Evolutionary conservation across 2,888 invertebrate genomes (phyloP), one percentile per base, ranked within the genome.

Genomic region (Drosophila picticornis): DNA sequence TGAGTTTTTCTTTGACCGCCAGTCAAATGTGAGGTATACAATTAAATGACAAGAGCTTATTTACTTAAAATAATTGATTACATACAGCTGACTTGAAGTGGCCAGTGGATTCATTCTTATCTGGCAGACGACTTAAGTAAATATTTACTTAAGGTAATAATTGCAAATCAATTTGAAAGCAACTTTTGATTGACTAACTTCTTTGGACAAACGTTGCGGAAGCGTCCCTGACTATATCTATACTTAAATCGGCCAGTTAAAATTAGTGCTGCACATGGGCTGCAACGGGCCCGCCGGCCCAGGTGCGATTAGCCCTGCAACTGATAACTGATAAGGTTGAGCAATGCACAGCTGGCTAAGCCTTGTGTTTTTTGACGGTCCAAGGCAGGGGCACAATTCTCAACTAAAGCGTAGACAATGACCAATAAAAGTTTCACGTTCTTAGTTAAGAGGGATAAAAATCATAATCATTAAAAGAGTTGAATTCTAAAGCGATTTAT

Each of bases 101-200:
- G 58, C 43, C 50, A 43, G 46, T 51, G 19, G 29, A 31, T n/a
- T n/a, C 75, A 60, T 70, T 81, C 75, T 81, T 52, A 78, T 80
- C 77, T 11, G 61, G 36, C 72, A 56, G 51, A 52, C 58, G 69
- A 38, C 66, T 82, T 72, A 34, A 52, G 31, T 58, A 77, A 84
- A 82, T 82, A 84, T 73, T 73, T 80, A 55, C 55, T 52, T 68
- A 70, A 58, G 51, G 61, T 68, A 78, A 74, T 78, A 78, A 67
- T 66, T 34, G 31, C 59, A 75, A 71, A 67, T 64, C 55, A 10
- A 38, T 36, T 22, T 60, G 16, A 4, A 22, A 29, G 19, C 46
- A 63, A 68, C 73, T 77, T 60, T 38, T 74, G 65, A 70, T 63
- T 60, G 60, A 25, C 22, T 2, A 31, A 50, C 51, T 48, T 48